A percentile compares a stretch with the other conserved stretches of the same genome.
Conservation (phyloP, 2,888 invertebrate species). For the Mythimna pallens region DNA sequence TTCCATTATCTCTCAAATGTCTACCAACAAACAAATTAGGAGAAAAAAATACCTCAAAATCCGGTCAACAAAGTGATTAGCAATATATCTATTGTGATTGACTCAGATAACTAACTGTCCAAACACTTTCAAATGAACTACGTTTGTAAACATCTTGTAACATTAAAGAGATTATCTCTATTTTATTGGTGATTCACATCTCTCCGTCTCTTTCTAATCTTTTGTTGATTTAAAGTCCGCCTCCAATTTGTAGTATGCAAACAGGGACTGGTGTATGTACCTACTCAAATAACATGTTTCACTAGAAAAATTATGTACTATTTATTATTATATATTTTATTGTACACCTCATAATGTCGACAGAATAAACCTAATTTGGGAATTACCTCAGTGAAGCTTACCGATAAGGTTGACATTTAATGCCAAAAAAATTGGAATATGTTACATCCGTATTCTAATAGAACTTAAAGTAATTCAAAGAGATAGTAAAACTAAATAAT, state of each 20-base stretch:
- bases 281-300: background rate
- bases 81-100: constrained; percentile 55
- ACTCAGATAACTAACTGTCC: constrained; percentile 41
- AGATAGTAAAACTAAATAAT: no score
- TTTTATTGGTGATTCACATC: constrained; percentile 72
- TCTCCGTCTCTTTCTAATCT: constrained; percentile 68
- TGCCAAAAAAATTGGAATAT: no score
- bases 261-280: constrained; percentile 5
- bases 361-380: no score
- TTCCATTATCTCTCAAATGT: constrained; percentile 25
- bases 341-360: no score
- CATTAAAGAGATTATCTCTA: constrained; percentile 71
- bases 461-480: no score
- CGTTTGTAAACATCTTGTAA: constrained; percentile 52
- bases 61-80: constrained; percentile 78
- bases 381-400: no score
- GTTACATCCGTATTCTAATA: no score
- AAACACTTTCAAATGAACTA: constrained; percentile 42
- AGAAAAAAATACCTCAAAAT: constrained; percentile 42
- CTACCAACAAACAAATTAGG: constrained; percentile 50
- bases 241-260: constrained; percentile 58
- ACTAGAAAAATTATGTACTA: no score
- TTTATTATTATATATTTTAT: no score
- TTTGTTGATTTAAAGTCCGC: constrained; percentile 70
- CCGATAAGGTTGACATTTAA: no score